Base-by-base conservation (phyloP, 1,140 invertebrate genomes). In the Drosophila sp. region DNA sequence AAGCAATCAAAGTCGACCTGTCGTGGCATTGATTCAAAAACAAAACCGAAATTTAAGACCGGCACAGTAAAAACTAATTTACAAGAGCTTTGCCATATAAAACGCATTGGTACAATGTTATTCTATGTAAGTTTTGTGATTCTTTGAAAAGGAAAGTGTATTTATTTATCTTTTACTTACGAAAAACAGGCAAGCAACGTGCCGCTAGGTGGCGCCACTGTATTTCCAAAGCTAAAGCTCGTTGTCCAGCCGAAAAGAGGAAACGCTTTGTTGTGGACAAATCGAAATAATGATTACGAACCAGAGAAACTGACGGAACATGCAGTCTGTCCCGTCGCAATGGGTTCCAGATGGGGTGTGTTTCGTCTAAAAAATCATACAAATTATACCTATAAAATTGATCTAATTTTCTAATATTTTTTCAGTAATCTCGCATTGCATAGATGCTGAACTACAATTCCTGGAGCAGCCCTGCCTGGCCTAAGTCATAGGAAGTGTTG, bases 121-220 rank as follows among this genome's bases (percentile, higher is more conserved):
- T 41, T 82, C 0, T 83, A 63, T 38, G 80, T 82, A 57, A 56
- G 75, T n/a, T n/a, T n/a, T n/a, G n/a, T n/a, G n/a, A n/a, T n/a
- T n/a, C n/a, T n/a, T n/a, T n/a, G n/a, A n/a, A n/a, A n/a, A n/a
- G n/a, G n/a, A n/a, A n/a, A n/a, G n/a, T n/a, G n/a, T n/a, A n/a
- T n/a, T n/a, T n/a, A n/a, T n/a, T n/a, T n/a, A n/a, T n/a, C n/a
- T n/a, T n/a, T n/a, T n/a, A n/a, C n/a, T n/a, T n/a, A n/a, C n/a
- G n/a, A 5, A 6, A 14, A 27, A 32, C 7, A 82, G 80, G 65
- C 54, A 6, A 83, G 43, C 14, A 45, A 83, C 21, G 80, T 82
- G 9, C 46, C 21, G 6, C 14, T 76, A 34, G 80, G 80, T 8
- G 80, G 80, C 3, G 72, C 54, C 1, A 76, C 58, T 5, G 46